Evolutionary conservation across 30 jellyfish, hydroid and myxozoan species (phyloP), one percentile per base, ranked within the genome.

Genomic region (Chironex yamaguchii): DNA sequence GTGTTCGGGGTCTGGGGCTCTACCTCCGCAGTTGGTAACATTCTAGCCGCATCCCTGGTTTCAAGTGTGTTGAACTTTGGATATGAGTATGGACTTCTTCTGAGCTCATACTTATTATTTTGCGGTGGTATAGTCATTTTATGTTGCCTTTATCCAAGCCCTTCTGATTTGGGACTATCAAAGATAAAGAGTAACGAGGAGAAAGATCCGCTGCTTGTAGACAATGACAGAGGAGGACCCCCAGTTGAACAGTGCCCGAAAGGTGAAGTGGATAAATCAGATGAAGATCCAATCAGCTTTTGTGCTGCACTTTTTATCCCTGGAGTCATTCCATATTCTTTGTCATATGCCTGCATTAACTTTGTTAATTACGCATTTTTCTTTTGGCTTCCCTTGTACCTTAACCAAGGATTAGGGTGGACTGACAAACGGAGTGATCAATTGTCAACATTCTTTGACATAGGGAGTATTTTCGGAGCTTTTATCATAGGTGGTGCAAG

Each of bases 1-100:
- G 96, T 93, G 36, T 93, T 86, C 78, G 98, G 98, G 4, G 78
- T 93, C 34, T 93, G 98, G 98, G 66, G 97, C 69, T 96, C 93
- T 0, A 93, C 87, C 62, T 97, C 97, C 2, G 87, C 98, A 0
- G 90, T 87, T 28, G 98, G 98, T 11, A 92, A 92, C 64, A 86
- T 92, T 36, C 82, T 92, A 17, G 98, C 97, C 1, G 86, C 98
- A 4, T 34, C 70, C 12, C 70, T 92, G 95, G 97, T 92, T 0
- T 81, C 96, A 1, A 64, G 82, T 3, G 97, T 87, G n/a, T 72
- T 92, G 32, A 72, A 82, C 49, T 92, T 86, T 84, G 98, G 98
- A 13, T 92, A 86, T 30, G 96, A 86, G 67, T 79, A 79, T 69
- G 98, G 98, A 3, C 52, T 92, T 36, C 86, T 92, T 0, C 76